Conservation (phyloP, 2,888 invertebrate genomes). For the Cyclophora albipunctata region DNA sequence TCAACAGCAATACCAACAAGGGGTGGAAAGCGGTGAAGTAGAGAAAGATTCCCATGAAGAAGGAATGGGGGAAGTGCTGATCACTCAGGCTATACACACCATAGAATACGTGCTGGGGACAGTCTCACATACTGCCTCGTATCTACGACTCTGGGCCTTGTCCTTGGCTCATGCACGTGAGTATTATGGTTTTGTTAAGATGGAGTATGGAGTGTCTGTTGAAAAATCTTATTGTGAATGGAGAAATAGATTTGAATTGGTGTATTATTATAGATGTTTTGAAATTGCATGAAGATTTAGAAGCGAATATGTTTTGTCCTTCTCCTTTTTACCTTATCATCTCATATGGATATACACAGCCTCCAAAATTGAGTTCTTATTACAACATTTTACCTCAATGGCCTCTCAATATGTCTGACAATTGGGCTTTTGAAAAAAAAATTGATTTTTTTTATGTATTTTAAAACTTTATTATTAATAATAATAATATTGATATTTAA, state of each 20-base stretch:
- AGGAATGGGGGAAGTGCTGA: conserved; percentile 83
- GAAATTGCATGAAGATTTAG: neutral
- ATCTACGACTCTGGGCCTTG: conserved; percentile 91
- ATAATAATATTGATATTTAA: too few species aligned
- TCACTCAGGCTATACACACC: conserved; percentile 91
- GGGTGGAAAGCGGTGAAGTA: conserved; percentile 49
- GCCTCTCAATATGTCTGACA: too few species aligned
- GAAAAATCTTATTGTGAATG: too few species aligned
- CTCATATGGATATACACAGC: too few species aligned
- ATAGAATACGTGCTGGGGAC: conserved; percentile 93
- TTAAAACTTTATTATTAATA: too few species aligned
- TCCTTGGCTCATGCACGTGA: conserved; percentile 91
- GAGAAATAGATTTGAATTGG: too few species aligned
- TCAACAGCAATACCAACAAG: conserved; percentile 45
- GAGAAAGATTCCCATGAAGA: conserved; percentile 48
- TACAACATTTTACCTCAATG: too few species aligned
- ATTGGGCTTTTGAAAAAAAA: too few species aligned
- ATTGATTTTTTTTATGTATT: too few species aligned
- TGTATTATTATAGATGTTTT: too few species aligned
- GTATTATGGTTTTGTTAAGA: conserved; percentile 34
- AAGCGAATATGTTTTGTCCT: neutral
- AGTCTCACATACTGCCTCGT: conserved; percentile 94
- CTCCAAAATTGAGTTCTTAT: too few species aligned
- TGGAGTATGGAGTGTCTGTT: too few species aligned
- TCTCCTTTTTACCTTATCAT: neutral